Evolutionary conservation across 1,140 invertebrate genomes (phyloP).

Genomic region (Manduca sexta): DNA sequence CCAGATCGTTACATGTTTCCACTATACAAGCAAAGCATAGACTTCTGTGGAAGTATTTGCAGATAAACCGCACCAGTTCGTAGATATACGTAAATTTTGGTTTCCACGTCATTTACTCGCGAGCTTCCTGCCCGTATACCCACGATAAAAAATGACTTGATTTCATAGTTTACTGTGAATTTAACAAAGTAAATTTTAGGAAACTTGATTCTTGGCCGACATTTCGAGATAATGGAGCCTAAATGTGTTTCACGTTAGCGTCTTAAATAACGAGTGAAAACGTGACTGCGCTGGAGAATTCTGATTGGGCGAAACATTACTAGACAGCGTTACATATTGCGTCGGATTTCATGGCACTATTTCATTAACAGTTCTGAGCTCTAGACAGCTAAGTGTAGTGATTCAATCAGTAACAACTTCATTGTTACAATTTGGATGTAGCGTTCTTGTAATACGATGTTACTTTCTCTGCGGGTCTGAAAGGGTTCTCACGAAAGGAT

Average conservation of each 20-base stretch:
- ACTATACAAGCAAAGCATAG: no score
- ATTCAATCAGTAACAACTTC: slow-evolving; percentile 7
- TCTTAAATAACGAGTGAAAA: not conserved
- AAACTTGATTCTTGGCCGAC: not conserved
- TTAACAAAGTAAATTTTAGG: not conserved
- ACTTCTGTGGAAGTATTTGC: slow-evolving; percentile 1
- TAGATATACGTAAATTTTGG: slow-evolving; percentile 14
- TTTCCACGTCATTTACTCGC: slow-evolving; percentile 40
- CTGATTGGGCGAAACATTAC: not conserved
- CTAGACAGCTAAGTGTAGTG: not conserved
- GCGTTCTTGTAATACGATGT: slow-evolving; percentile 8
- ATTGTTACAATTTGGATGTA: slow-evolving; percentile 3
- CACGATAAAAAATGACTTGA: slow-evolving; percentile 29
- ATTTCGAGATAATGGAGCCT: not conserved
- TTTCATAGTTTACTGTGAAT: slow-evolving; percentile 24
- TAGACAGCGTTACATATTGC: not conserved
- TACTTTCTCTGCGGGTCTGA: slow-evolving; percentile 22
- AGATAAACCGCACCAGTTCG: slow-evolving; percentile 18
- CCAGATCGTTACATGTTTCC: no score
- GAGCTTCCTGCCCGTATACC: slow-evolving; percentile 22
- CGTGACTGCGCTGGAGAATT: not conserved
- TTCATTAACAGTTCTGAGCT: not conserved
- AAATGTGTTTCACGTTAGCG: not conserved
- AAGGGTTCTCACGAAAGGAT: slow-evolving; percentile 44
- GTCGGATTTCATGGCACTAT: not conserved